Conservation (phyloP, 2,888 invertebrate genomes). For the Caenorhabditis angaria region DNA sequence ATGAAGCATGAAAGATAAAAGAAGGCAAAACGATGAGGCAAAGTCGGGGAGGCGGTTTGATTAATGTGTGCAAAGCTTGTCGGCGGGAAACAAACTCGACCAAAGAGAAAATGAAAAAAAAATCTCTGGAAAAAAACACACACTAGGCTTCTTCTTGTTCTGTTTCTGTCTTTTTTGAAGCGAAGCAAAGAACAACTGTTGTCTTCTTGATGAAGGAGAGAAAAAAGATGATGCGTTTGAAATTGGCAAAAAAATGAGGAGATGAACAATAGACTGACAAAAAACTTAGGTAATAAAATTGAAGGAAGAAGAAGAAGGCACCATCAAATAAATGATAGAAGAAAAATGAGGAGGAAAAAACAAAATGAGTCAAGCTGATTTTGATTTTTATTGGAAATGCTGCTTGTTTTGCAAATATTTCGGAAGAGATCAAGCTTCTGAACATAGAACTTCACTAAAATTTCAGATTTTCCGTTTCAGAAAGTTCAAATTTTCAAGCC, state of each 20-base stretch:
- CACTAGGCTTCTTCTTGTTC: background rate
- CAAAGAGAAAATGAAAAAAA: background rate
- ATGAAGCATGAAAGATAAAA: background rate
- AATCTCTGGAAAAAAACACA: background rate
- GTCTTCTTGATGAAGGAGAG: background rate
- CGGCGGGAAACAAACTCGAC: constrained; percentile 7
- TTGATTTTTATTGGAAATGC: too few species aligned
- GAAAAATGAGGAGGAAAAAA: background rate
- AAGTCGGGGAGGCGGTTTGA: constrained; percentile 1
- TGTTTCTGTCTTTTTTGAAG: background rate
- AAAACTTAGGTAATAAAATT: too few species aligned
- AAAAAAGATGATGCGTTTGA: background rate
- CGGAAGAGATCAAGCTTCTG: background rate
- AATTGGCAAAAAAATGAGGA: constrained; percentile 2
- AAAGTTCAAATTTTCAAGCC: too few species aligned
- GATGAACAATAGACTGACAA: background rate
- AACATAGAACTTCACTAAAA: background rate
- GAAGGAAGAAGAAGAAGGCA: too few species aligned
- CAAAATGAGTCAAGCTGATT: too few species aligned
- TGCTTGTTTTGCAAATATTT: too few species aligned
- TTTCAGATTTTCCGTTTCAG: too few species aligned
- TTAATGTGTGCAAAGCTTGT: background rate
- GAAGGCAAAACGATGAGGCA: background rate
- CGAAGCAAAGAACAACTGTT: background rate
- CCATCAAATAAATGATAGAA: too few species aligned